Percentiles rank a stretch among this genome's conserved stretches.
Evolutionary conservation across 2,888 invertebrate species (phyloP).

Genomic region (Amorpha juglandis): DNA sequence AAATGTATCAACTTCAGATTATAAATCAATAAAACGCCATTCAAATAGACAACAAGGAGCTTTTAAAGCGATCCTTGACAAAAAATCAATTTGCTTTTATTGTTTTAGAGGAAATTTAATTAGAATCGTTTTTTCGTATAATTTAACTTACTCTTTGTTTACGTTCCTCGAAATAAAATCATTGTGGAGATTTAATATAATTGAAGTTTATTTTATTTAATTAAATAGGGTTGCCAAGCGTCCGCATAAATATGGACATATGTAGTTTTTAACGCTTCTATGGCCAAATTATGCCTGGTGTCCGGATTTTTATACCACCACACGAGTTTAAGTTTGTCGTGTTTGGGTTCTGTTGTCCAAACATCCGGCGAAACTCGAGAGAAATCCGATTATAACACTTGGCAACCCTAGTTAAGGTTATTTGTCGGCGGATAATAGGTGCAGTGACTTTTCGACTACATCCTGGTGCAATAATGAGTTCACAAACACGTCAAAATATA

Average conservation of each 20-base stretch:
- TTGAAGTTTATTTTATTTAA: background rate
- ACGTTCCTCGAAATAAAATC: background rate
- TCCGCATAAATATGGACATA: too few relatives aligned
- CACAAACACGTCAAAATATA: background rate
- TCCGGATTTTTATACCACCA: too few relatives aligned
- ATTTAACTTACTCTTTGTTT: constrained; percentile 38
- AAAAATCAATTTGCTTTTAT: constrained; percentile 62
- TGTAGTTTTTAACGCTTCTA: too few relatives aligned
- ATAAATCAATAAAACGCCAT: background rate
- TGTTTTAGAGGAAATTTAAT: constrained; percentile 46
- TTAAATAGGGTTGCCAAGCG: background rate
- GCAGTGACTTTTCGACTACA: constrained; percentile 6
- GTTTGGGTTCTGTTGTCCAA: too few relatives aligned
- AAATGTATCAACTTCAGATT: too few relatives aligned
- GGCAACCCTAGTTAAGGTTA: background rate
- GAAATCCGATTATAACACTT: background rate
- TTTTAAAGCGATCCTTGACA: constrained; percentile 43
- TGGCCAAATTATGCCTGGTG: too few relatives aligned
- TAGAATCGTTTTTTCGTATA: constrained; percentile 49
- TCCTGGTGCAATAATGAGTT: constrained; percentile 7
- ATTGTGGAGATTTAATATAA: background rate
- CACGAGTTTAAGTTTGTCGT: too few relatives aligned
- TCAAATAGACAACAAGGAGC: constrained; percentile 50
- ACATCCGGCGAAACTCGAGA: too few relatives aligned
- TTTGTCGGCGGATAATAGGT: background rate